A percentile compares a stretch with the other conserved stretches of the same genome.
Evolutionary conservation across 2,113 vertebrate genomes (phyloP).

Genomic region (Anoura caudifer): DNA sequence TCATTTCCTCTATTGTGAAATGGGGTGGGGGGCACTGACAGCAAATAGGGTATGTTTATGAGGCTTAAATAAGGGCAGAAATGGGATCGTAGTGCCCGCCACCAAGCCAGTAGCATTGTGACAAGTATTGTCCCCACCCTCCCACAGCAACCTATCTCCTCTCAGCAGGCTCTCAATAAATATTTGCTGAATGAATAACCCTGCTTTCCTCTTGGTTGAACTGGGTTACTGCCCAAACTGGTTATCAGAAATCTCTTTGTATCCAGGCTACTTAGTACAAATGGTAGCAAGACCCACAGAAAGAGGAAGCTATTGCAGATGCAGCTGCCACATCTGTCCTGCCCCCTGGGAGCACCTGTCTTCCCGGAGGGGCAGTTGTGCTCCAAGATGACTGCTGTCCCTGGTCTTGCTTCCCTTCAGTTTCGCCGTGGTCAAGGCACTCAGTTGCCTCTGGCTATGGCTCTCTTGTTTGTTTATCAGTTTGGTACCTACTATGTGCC

Average conservation of each 20-base stretch:
- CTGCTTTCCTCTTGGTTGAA: background rate
- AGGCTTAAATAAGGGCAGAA: background rate
- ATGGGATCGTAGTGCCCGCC: background rate
- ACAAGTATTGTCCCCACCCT: fast-evolving
- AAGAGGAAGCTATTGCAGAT: background rate
- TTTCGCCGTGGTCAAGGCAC: background rate
- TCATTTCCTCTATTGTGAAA: background rate
- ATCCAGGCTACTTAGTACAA: background rate
- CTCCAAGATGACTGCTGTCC: background rate
- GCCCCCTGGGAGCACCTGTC: fast-evolving
- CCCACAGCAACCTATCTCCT: fast-evolving
- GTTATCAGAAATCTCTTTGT: background rate
- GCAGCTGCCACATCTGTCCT: fast-evolving
- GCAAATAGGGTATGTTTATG: too few relatives aligned
- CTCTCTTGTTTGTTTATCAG: background rate
- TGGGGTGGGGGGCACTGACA: background rate
- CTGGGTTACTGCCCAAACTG: background rate
- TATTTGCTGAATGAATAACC: background rate
- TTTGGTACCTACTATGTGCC: background rate
- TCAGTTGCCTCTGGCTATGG: background rate
- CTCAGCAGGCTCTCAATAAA: background rate
- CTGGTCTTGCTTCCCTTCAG: background rate
- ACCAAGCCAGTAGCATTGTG: fast-evolving
- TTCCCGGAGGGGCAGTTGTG: fast-evolving
- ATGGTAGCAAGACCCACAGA: fast-evolving